Conservation (phyloP, 2,797 vertebrate species). For the Kryptolebias ocellatus region DNA sequence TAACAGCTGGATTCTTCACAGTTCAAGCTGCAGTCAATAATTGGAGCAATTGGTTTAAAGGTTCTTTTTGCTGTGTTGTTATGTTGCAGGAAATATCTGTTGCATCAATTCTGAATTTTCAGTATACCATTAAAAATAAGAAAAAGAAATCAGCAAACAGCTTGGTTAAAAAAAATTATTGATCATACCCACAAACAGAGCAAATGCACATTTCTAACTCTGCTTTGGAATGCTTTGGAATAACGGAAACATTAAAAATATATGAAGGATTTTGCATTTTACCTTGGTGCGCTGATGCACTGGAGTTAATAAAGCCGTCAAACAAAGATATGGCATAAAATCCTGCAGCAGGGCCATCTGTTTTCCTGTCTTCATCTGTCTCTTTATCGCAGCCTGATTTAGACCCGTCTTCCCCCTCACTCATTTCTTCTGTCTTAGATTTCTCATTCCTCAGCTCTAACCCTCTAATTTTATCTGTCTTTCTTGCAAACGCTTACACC, state of each 20-base stretch:
- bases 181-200: neutral
- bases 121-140: neutral
- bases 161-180: neutral
- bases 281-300: neutral
- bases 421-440: constrained; percentile 10
- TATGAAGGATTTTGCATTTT: neutral
- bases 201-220: neutral
- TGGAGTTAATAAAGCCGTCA: neutral
- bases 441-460: constrained; percentile 5
- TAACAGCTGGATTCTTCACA: constrained; percentile 1
- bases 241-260: neutral
- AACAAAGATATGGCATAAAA: neutral
- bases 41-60: neutral
- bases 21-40: neutral
- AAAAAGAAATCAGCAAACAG: no score
- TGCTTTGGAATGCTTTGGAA: neutral
- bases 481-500: neutral
- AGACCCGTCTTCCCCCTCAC: neutral
- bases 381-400: constrained; percentile 11
- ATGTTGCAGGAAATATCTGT: neutral
- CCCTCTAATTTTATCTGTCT: constrained; percentile 7
- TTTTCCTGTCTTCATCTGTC: constrained; percentile 1
- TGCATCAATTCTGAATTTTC: neutral
- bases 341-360: neutral
- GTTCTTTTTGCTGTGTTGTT: neutral